Evolutionary conservation across 2,888 invertebrate species (phyloP).

Genomic region (Parnassius apollo): DNA sequence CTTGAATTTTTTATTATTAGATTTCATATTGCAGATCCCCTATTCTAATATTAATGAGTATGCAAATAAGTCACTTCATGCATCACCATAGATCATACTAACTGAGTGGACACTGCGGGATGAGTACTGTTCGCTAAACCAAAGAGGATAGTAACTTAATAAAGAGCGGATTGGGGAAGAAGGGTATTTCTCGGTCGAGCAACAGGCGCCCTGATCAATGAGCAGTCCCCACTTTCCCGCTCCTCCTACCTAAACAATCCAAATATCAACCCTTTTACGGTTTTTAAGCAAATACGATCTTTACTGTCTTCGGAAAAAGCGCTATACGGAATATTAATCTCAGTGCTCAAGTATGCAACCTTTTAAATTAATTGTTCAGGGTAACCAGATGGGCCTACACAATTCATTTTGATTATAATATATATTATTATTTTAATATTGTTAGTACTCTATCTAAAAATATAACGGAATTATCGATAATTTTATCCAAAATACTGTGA

Average conservation of each 20-base stretch:
- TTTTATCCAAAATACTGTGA: no score
- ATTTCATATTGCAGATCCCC: background rate
- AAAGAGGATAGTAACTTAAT: slow-evolving; percentile 7
- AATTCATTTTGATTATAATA: no score
- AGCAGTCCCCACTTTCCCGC: slow-evolving; percentile 42
- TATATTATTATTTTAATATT: no score
- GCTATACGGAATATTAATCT: background rate
- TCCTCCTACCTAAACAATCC: slow-evolving; percentile 33
- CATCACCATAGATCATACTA: slow-evolving; percentile 4
- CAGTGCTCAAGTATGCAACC: background rate
- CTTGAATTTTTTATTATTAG: background rate
- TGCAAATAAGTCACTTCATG: slow-evolving; percentile 26
- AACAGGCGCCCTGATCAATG: slow-evolving; percentile 78
- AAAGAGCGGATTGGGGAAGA: slow-evolving; percentile 34
- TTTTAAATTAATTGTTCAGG: background rate
- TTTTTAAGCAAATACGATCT: slow-evolving; percentile 1
- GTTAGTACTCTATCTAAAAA: no score
- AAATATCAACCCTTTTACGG: slow-evolving; percentile 17
- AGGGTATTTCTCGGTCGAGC: slow-evolving; percentile 43
- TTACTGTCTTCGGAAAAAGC: slow-evolving; percentile 22
- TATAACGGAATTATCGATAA: no score
- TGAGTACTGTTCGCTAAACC: slow-evolving; percentile 3
- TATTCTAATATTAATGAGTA: slow-evolving; percentile 11
- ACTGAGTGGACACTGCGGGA: background rate
- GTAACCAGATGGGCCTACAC: background rate